Evolutionary conservation across 2,797 vertebrate genomes (phyloP).

Genomic region (Bradypodion ventrale): DNA sequence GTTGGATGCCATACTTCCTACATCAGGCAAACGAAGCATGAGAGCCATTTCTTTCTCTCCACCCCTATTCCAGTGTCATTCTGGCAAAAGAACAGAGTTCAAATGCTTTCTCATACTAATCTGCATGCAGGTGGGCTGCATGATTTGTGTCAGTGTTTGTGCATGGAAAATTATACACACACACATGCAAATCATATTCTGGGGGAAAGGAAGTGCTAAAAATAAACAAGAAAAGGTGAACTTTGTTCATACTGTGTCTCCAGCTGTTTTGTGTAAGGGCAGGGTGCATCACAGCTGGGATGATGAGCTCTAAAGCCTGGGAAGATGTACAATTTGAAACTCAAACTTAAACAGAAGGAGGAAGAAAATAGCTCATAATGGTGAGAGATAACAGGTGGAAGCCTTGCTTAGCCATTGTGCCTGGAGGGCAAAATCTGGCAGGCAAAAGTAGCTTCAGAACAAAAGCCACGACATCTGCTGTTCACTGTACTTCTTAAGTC

Average conservation of each 20-base stretch:
- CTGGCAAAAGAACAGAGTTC: background rate
- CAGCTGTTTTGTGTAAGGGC: conserved; percentile 78
- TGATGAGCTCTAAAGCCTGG: conserved; percentile 73
- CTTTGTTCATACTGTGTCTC: conserved; percentile 74
- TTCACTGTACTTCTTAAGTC: conserved; percentile 68
- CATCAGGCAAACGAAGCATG: no score
- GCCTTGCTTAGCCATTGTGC: conserved; percentile 62
- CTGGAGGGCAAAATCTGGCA: conserved; percentile 70
- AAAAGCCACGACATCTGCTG: conserved; percentile 71
- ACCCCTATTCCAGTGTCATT: no score
- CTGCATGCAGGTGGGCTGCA: background rate
- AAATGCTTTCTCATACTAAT: background rate
- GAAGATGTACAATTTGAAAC: conserved; percentile 70
- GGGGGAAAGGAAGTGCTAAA: conserved; percentile 53
- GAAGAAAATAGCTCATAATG: conserved; percentile 48
- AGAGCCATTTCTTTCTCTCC: no score
- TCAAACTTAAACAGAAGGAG: conserved; percentile 68
- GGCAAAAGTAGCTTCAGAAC: conserved; percentile 69
- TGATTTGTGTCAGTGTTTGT: no score
- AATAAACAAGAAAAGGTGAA: conserved; percentile 78
- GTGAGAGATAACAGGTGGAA: conserved; percentile 74
- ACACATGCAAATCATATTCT: background rate
- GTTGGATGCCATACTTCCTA: no score
- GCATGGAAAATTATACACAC: no score
- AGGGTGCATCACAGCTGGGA: conserved; percentile 72